Percentiles rank a stretch among this genome's conserved stretches.
Conservation (phyloP, 2,888 invertebrate species). For the Clitarchus hookeri region DNA sequence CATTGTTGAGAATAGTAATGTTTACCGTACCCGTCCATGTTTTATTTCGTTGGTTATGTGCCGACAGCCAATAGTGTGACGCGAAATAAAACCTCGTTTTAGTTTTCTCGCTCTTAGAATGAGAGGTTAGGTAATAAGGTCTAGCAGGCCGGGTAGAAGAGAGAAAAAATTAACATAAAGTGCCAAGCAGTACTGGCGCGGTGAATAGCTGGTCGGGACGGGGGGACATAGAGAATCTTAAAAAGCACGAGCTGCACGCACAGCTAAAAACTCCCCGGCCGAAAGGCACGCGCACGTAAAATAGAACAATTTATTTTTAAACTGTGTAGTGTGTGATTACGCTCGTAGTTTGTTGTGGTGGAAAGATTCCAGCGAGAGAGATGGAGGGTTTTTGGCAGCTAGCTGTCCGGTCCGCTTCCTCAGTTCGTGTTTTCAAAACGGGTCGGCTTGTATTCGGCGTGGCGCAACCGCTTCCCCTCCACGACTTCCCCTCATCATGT, state of each 20-base stretch:
- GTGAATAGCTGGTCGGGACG: too few relatives aligned
- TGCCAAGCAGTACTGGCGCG: too few relatives aligned
- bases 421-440: not conserved
- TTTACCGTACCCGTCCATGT: not conserved
- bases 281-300: slow-evolving; percentile 19
- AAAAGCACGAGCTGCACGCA: slow-evolving; percentile 10
- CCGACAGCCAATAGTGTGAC: not conserved
- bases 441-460: not conserved
- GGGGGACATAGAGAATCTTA: not conserved
- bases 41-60: slow-evolving; percentile 20
- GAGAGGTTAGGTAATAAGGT: slow-evolving; percentile 19
- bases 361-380: not conserved
- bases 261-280: not conserved
- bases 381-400: not conserved
- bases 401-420: not conserved
- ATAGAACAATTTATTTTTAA: slow-evolving; percentile 26
- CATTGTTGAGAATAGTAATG: slow-evolving; percentile 19
- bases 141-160: not conserved
- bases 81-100: slow-evolving; percentile 10
- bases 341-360: not conserved
- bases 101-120: not conserved
- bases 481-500: not conserved
- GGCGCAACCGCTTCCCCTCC: not conserved
- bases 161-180: not conserved
- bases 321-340: slow-evolving; percentile 24